These are phyloP conservation scores for Drosophila melanosoma DNA, from an alignment of 2,888 invertebrate species.

Conservation along the genomic window DNA sequence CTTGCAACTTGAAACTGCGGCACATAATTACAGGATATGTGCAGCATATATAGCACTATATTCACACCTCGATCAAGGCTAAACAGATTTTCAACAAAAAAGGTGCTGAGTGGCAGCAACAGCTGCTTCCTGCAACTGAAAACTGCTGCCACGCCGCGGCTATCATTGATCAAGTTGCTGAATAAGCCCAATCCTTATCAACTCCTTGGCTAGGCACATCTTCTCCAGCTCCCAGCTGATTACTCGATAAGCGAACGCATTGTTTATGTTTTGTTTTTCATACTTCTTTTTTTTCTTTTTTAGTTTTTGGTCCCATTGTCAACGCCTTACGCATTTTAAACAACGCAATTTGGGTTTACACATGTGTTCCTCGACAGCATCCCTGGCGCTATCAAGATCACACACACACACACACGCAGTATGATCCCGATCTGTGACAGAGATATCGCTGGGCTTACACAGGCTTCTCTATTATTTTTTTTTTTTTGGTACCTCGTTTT, in stretches of 20 bases:
- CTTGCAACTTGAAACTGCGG: slow-evolving; percentile 36
- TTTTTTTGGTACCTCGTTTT: slow-evolving; percentile 4
- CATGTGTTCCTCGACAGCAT: slow-evolving; percentile 49
- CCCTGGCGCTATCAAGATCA: slow-evolving; percentile 64
- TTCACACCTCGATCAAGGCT: slow-evolving; percentile 72
- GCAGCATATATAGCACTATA: slow-evolving; percentile 21
- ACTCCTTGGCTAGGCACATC: slow-evolving; percentile 59
- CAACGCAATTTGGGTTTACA: slow-evolving; percentile 79
- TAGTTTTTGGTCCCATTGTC: slow-evolving; percentile 59
- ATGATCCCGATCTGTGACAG: slow-evolving; percentile 34
- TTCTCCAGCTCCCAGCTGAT: slow-evolving; percentile 33
- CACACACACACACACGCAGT: slow-evolving; percentile 36
- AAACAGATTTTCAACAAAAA: slow-evolving; percentile 61
- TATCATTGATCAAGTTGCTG: slow-evolving; percentile 27
- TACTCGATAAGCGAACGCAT: slow-evolving; percentile 55
- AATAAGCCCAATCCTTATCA: slow-evolving; percentile 56
- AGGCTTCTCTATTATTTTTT: slow-evolving; percentile 8
- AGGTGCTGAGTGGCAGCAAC: slow-evolving; percentile 51
- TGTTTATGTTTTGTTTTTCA: slow-evolving; percentile 46
- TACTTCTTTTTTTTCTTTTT: background rate
- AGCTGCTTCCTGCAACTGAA: slow-evolving; percentile 58
- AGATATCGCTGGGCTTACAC: slow-evolving; percentile 26
- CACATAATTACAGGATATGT: slow-evolving; percentile 71
- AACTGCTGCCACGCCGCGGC: slow-evolving; percentile 26
- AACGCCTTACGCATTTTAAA: slow-evolving; percentile 77